Conservation (phyloP, 2,888 invertebrate species). For the Ochropacha duplaris region DNA sequence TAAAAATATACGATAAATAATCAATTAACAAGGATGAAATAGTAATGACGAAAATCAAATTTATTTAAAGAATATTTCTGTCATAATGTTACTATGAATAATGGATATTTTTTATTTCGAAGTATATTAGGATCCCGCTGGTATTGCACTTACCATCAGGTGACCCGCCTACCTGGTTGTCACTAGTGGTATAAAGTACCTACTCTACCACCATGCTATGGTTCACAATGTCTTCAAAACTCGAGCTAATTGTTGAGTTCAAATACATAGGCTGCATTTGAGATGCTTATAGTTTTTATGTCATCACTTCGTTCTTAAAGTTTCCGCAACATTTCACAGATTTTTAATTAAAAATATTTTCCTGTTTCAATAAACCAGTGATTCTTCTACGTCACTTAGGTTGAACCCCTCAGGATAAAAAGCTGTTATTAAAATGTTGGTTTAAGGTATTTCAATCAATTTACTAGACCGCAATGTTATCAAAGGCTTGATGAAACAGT, state of each 20-base stretch:
- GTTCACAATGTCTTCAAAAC: no score
- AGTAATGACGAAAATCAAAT: neutral
- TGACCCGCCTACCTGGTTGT: no score
- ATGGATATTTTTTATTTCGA: no score
- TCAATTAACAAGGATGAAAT: no score
- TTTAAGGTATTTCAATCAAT: conserved; percentile 6
- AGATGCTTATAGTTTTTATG: neutral
- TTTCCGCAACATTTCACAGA: neutral
- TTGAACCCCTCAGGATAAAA: neutral
- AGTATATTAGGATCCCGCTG: no score
- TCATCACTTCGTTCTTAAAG: neutral
- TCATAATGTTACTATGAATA: no score
- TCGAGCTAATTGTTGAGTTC: no score
- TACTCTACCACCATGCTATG: no score
- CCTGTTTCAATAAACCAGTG: neutral
- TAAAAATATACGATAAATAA: no score
- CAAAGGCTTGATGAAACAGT: neutral
- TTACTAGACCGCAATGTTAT: conserved; percentile 5
- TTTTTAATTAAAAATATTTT: neutral
- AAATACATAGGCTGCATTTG: neutral
- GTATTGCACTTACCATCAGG: no score
- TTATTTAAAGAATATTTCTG: no score
- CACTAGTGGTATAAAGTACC: no score
- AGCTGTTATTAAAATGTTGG: conserved; percentile 3
- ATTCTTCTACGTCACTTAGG: neutral